Conservation (phyloP, 2,888 invertebrate species). For the Diaprepes abbreviatus region DNA sequence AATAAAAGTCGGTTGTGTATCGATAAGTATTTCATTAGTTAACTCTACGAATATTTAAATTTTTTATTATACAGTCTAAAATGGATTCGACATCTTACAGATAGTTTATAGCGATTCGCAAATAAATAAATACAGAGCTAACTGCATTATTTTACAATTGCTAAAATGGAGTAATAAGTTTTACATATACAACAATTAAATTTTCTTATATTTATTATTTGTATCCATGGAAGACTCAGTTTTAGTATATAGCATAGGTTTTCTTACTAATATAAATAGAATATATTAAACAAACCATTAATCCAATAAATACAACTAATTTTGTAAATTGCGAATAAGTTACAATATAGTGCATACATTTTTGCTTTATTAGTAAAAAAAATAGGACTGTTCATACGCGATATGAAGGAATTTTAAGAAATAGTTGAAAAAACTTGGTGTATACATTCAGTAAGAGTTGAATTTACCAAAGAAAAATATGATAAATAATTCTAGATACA, state of each 20-base stretch:
- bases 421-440: no score
- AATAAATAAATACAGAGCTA: conserved; percentile 63
- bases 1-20: neutral
- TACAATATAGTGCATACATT: no score
- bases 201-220: conserved; percentile 67
- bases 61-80: conserved; percentile 62
- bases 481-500: no score
- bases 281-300: conserved; percentile 38
- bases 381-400: no score
- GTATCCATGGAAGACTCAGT: conserved; percentile 70
- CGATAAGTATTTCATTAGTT: conserved; percentile 56
- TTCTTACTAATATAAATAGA: conserved; percentile 40
- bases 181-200: conserved; percentile 57
- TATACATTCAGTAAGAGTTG: no score
- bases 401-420: no score
- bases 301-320: conserved; percentile 39
- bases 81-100: conserved; percentile 66
- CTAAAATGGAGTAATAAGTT: conserved; percentile 61
- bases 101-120: conserved; percentile 65
- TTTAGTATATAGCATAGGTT: conserved; percentile 59
- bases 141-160: conserved; percentile 56
- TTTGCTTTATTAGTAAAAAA: no score
- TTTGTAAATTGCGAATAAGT: no score
- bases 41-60: conserved; percentile 66
- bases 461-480: no score